Conservation (phyloP, 2,888 invertebrate species). For the Lymantria dispar region DNA sequence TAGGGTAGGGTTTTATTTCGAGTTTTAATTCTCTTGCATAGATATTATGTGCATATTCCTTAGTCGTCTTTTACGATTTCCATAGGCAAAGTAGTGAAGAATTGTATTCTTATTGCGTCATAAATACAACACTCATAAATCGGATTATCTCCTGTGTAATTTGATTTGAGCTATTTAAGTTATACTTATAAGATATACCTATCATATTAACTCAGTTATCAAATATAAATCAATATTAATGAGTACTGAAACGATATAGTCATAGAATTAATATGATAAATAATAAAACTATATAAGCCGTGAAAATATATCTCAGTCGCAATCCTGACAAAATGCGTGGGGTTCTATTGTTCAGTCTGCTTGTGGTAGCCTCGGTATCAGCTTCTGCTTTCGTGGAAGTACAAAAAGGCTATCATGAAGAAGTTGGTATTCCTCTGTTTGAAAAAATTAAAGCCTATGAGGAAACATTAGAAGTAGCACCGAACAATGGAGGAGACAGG, state of each 20-base stretch:
- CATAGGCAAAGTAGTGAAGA: too few relatives aligned
- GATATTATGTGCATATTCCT: too few relatives aligned
- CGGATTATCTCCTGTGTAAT: too few relatives aligned
- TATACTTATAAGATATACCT: too few relatives aligned
- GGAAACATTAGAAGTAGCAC: constrained; percentile 14
- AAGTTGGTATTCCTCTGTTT: constrained; percentile 55
- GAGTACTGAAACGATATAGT: neutral
- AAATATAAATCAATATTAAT: neutral
- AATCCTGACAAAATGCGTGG: constrained; percentile 9
- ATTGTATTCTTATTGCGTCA: too few relatives aligned
- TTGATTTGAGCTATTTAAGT: too few relatives aligned
- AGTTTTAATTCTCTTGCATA: too few relatives aligned
- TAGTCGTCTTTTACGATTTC: too few relatives aligned
- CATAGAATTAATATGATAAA: neutral
- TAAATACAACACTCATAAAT: too few relatives aligned
- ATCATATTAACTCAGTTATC: too few relatives aligned
- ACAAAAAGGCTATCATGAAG: constrained; percentile 42
- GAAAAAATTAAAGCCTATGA: constrained; percentile 44
- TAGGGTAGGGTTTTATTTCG: too few relatives aligned
- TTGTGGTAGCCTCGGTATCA: constrained; percentile 10
- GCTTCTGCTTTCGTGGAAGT: constrained; percentile 15
- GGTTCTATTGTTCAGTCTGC: constrained; percentile 10
- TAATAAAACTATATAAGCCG: neutral
- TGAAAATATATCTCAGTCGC: neutral
- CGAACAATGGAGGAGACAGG: constrained; percentile 14